phyloP scores from a whole-genome alignment of 92 coral and sea anemone genomes.

The Ricordea florida region DNA sequence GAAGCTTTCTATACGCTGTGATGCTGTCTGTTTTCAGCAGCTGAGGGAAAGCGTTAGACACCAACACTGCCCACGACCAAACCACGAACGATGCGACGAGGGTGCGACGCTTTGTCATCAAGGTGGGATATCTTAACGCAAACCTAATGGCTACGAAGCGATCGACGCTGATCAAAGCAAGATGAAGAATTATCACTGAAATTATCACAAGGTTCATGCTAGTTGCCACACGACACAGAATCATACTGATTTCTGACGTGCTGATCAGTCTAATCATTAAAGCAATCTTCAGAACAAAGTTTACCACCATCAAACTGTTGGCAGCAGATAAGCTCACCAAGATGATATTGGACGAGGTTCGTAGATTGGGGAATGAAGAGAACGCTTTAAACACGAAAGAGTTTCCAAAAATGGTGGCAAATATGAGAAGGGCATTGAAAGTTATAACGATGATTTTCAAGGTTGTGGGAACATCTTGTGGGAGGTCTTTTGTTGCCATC shows the following conservation, averaged over 20 bases:
- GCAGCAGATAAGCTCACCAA: conserved; percentile 37
- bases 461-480: neutral
- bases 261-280: neutral
- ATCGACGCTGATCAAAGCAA: conserved; percentile 18
- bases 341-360: conserved; percentile 24
- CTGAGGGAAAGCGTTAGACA: neutral
- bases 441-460: neutral
- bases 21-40: neutral
- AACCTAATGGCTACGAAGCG: neutral
- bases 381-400: conserved; percentile 14
- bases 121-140: neutral
- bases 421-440: neutral
- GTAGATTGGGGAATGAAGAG: neutral
- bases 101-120: neutral
- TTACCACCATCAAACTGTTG: conserved; percentile 10
- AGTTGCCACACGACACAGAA: neutral
- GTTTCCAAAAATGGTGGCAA: conserved; percentile 2
- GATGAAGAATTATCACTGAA: conserved; percentile 13
- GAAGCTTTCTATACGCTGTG: neutral
- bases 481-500: neutral
- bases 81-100: neutral
- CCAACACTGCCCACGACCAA: neutral
- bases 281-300: neutral
- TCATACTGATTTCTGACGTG: neutral
- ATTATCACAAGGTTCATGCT: neutral